These are phyloP conservation scores for Drosophila demipolita DNA, from an alignment of 2,888 invertebrate genomes.

Conservation along the genomic window DNA sequence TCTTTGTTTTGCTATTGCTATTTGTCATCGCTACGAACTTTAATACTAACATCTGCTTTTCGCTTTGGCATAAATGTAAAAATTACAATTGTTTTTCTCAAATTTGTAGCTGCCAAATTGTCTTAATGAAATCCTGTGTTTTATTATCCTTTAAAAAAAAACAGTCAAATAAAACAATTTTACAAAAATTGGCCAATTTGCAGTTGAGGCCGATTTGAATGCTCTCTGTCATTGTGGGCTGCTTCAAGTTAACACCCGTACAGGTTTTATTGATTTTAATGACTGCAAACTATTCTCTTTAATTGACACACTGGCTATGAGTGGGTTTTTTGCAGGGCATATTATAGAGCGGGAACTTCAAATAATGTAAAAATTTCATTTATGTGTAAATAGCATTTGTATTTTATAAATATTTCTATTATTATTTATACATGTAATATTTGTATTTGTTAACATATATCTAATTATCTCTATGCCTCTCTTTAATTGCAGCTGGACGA, in stretches of 20 bases:
- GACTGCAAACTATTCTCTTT: conserved; percentile 1
- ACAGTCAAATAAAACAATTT: neutral
- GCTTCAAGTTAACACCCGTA: neutral
- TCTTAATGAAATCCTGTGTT: neutral
- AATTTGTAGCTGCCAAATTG: neutral
- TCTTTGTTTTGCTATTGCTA: neutral
- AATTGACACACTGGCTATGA: neutral
- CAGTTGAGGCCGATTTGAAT: neutral
- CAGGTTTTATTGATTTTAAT: neutral
- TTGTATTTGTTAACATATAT: too few relatives aligned
- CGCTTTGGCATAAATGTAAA: neutral
- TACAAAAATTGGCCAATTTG: neutral
- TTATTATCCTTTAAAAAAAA: neutral
- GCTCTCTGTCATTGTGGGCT: neutral
- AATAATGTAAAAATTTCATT: neutral
- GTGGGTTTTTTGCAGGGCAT: neutral
- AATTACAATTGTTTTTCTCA: neutral
- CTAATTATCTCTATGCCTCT: neutral
- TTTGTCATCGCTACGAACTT: neutral
- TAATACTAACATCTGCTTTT: neutral
- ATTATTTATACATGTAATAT: neutral
- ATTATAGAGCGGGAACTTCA: neutral
- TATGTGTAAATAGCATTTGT: neutral
- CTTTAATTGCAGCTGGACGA: conserved; percentile 79
- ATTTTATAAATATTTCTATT: neutral